Percentiles rank a stretch among this genome's conserved stretches.
Evolutionary conservation across 2,113 vertebrate genomes (phyloP).

Genomic region (Chrysochloris asiatica): DNA sequence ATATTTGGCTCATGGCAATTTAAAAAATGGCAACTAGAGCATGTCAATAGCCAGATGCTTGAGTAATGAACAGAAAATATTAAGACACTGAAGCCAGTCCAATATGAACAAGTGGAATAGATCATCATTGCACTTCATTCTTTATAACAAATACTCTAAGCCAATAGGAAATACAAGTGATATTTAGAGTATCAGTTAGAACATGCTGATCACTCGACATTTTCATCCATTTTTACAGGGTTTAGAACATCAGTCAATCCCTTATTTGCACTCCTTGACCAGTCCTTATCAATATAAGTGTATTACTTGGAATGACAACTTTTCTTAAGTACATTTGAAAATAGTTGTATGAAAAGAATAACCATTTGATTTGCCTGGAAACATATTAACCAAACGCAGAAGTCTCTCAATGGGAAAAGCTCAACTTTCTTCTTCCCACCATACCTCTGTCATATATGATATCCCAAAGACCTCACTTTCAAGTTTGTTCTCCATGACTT

Average conservation of each 20-base stretch:
- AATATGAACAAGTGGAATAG: neutral
- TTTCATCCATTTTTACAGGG: slow-evolving; percentile 21
- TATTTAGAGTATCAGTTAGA: slow-evolving; percentile 24
- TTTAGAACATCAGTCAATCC: neutral
- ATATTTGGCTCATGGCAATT: slow-evolving; percentile 69
- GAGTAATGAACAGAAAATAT: neutral
- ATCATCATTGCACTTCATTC: slow-evolving; percentile 12
- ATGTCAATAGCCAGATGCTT: slow-evolving; percentile 7
- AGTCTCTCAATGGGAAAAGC: slow-evolving; percentile 3
- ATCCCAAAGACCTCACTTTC: slow-evolving; percentile 22
- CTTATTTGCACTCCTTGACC: neutral
- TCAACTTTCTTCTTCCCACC: slow-evolving; percentile 41
- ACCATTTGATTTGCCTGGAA: neutral
- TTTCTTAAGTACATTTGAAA: slow-evolving; percentile 32
- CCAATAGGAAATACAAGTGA: slow-evolving; percentile 27
- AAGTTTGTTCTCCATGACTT: slow-evolving; percentile 45
- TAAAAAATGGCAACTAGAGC: slow-evolving; percentile 50
- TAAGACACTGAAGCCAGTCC: slow-evolving; percentile 46
- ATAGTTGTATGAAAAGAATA: neutral
- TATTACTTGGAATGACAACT: neutral
- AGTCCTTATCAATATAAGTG: neutral
- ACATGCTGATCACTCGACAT: slow-evolving; percentile 3
- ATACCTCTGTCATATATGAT: neutral
- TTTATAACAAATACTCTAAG: slow-evolving; percentile 29
- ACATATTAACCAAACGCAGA: slow-evolving; percentile 39